Percentiles rank a stretch among this genome's conserved stretches.
These are phyloP conservation scores for Brenthis hecate DNA, from an alignment of 2,888 invertebrate genomes.

Conservation along the genomic window DNA sequence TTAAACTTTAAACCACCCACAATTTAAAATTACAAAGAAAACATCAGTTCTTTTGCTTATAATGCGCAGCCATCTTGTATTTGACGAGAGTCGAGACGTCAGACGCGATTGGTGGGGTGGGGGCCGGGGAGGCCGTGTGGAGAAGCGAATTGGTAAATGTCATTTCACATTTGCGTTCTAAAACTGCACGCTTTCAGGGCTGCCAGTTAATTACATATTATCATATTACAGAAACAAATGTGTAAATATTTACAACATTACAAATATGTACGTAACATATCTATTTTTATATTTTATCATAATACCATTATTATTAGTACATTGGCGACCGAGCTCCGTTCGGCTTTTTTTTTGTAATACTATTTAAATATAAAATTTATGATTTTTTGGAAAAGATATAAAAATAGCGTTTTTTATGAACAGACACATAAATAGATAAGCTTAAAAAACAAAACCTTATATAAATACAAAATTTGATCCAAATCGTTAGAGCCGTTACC, in stretches of 20 bases:
- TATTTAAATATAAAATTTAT: too few relatives aligned
- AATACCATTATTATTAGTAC: too few relatives aligned
- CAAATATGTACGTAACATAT: background rate
- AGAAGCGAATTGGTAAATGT: constrained; percentile 9
- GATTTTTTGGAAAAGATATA: too few relatives aligned
- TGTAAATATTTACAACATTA: background rate
- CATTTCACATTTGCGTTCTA: constrained; percentile 13
- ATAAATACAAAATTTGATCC: too few relatives aligned
- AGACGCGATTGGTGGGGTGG: constrained; percentile 15
- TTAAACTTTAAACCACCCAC: constrained; percentile 20
- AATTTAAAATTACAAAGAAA: constrained; percentile 37
- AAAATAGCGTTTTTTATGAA: too few relatives aligned
- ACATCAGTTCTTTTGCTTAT: constrained; percentile 37
- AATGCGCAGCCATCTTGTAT: constrained; percentile 46
- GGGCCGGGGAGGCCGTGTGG: background rate
- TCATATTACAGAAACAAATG: background rate
- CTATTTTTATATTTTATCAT: too few relatives aligned
- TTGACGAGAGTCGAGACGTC: constrained; percentile 1
- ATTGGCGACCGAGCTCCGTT: too few relatives aligned
- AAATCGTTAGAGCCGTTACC: too few relatives aligned
- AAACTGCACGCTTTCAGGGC: constrained; percentile 9
- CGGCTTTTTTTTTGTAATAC: too few relatives aligned
- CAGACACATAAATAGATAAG: too few relatives aligned
- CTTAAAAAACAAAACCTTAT: too few relatives aligned
- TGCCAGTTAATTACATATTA: background rate